Conservation (phyloP, 2,888 invertebrate genomes). For the Heliconius erato region DNA sequence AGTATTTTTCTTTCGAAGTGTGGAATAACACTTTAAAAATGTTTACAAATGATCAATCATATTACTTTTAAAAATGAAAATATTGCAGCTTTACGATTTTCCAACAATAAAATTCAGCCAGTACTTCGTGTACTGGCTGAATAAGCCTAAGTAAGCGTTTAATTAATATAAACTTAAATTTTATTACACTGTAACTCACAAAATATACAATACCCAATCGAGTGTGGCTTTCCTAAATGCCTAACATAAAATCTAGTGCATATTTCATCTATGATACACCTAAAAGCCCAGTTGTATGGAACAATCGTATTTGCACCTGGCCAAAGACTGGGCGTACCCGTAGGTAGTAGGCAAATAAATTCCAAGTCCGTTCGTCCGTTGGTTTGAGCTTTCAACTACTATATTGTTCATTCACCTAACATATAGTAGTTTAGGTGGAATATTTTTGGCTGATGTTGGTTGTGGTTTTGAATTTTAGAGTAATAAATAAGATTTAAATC, state of each 20-base stretch:
- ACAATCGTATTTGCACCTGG: slow-evolving; percentile 16
- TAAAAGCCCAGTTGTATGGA: slow-evolving; percentile 9
- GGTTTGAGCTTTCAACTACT: not conserved
- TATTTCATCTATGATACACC: slow-evolving; percentile 7
- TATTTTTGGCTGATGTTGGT: not conserved
- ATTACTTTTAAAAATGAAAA: not conserved
- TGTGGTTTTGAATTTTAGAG: no score
- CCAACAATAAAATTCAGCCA: not conserved
- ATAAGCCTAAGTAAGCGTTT: no score
- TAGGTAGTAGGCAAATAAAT: slow-evolving; percentile 8
- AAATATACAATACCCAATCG: not conserved
- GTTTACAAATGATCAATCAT: no score
- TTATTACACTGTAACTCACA: no score
- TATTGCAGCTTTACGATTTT: not conserved
- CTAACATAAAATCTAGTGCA: slow-evolving; percentile 4
- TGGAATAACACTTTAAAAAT: no score
- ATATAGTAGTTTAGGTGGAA: not conserved
- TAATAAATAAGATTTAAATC: no score
- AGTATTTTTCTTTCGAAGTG: no score
- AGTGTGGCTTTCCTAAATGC: not conserved
- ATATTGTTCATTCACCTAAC: not conserved
- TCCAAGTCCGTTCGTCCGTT: slow-evolving; percentile 5
- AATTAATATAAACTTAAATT: no score
- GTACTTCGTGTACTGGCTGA: no score
- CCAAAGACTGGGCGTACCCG: slow-evolving; percentile 5